Evolutionary conservation across 2,888 invertebrate species (phyloP).

Genomic region (Nomada ruficornis): DNA sequence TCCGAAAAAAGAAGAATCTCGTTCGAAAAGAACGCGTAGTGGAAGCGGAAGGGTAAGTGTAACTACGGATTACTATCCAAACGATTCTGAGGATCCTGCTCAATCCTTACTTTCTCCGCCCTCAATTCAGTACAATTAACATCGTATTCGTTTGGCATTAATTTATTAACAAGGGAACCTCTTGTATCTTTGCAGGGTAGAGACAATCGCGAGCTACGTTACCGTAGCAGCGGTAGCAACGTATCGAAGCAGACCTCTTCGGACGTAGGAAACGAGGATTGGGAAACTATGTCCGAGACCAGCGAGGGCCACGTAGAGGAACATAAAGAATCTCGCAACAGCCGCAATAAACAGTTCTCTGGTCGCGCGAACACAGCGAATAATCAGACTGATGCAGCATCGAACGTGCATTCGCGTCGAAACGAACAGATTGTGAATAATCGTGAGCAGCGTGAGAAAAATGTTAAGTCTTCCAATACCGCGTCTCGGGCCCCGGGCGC

Average conservation of each 20-base stretch:
- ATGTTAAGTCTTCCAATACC: slow-evolving; percentile 73
- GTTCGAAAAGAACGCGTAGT: slow-evolving; percentile 80
- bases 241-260: slow-evolving; percentile 79
- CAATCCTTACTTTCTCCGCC: no score
- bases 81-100: neutral
- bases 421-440: slow-evolving; percentile 73
- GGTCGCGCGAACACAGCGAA: slow-evolving; percentile 64
- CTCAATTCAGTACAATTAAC: neutral
- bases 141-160: neutral
- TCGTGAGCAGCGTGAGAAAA: slow-evolving; percentile 78
- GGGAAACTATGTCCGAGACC: slow-evolving; percentile 94
- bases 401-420: slow-evolving; percentile 72
- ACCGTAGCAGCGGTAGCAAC: slow-evolving; percentile 73
- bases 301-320: slow-evolving; percentile 87
- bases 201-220: slow-evolving; percentile 79
- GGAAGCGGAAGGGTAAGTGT: slow-evolving; percentile 79
- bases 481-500: slow-evolving; percentile 80
- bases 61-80: neutral
- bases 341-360: slow-evolving; percentile 77
- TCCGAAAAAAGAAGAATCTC: slow-evolving; percentile 78
- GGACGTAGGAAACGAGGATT: slow-evolving; percentile 88
- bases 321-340: slow-evolving; percentile 78
- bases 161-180: neutral
- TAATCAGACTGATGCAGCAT: slow-evolving; percentile 61
- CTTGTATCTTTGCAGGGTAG: slow-evolving; percentile 74